Evolutionary conservation across 2,113 vertebrate species (phyloP), one percentile per base, ranked within the genome.

Genomic region (Coregonus clupeaformis): DNA sequence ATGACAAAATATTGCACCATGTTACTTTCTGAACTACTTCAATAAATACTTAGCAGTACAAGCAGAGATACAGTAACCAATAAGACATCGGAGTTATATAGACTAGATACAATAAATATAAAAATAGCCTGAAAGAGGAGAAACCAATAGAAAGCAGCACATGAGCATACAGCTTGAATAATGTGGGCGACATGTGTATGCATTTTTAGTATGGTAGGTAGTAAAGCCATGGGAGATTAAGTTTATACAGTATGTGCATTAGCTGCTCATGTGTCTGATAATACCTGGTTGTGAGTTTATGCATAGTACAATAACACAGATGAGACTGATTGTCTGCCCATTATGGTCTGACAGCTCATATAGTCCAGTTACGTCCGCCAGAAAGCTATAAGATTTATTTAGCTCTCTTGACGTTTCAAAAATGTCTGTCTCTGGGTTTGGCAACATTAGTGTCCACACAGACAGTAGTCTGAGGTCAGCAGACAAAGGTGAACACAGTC

Each of bases 41-140:
- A 90, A 91, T 91, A 91, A 90, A 89, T 89, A 89, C 7, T 64
- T 57, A 83, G 78, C 70, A 82, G 66, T 75, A 77, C 25, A 55
- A 80, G 36, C 52, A 55, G 52, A 55, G 18, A 55, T 55, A 55
- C 52, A 14, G 20, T 20, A 55, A 55, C 14, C 52, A 14, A 55
- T 55, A 20, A 55, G 1, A 72, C 12, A 64, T 24, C 1, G 1
- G 45, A 2, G 22, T 66, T 47, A 47, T 47, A 47, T 13, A 9
- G 6, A 72, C 12, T 66, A 30, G 42, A 68, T 55, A 55, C 52
- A 55, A 55, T 20, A 55, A 55, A 55, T 55, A 55, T 55, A 55
- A 55, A 55, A 14, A 20, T 55, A 55, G 52, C 20, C 52, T 18
- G 52, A 55, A 55, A 20, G 14, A 55, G 3, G 18, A 55, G 45